Conservation (phyloP, 2,113 vertebrate species). For the Rousettus leschenaultii region DNA sequence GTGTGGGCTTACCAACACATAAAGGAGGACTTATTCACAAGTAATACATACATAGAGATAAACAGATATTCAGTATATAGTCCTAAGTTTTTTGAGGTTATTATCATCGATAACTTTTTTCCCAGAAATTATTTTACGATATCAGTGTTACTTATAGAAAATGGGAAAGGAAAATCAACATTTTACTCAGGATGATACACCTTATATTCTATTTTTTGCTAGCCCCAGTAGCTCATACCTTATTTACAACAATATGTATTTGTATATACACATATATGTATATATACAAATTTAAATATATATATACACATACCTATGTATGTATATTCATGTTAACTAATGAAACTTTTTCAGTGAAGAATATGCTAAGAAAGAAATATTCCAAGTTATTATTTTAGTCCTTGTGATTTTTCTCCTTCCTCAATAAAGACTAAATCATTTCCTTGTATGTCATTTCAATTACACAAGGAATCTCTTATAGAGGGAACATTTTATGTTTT, state of each 20-base stretch:
- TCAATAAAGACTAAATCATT: conserved; percentile 25
- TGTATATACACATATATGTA: not conserved
- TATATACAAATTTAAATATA: not conserved
- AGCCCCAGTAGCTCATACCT: not conserved
- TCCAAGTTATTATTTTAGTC: not conserved
- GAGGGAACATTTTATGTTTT: conserved; percentile 54
- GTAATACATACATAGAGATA: not conserved
- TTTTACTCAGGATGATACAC: not conserved
- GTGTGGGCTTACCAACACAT: not conserved
- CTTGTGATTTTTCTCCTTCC: not conserved
- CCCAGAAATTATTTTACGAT: not conserved
- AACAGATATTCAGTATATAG: not conserved
- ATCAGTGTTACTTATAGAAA: not conserved
- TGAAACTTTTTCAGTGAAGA: conserved; percentile 1
- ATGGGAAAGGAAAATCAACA: not conserved
- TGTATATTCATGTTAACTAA: not conserved
- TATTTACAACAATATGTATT: not conserved
- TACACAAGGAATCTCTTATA: not conserved
- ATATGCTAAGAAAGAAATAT: not conserved
- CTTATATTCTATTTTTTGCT: not conserved
- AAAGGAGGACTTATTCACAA: not conserved
- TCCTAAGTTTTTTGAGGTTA: not conserved
- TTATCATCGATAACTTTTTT: not conserved
- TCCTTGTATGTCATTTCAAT: not conserved
- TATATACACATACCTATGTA: not conserved